Base-by-base conservation (phyloP, 2,888 invertebrate species). In the Cheilosia impressa region DNA sequence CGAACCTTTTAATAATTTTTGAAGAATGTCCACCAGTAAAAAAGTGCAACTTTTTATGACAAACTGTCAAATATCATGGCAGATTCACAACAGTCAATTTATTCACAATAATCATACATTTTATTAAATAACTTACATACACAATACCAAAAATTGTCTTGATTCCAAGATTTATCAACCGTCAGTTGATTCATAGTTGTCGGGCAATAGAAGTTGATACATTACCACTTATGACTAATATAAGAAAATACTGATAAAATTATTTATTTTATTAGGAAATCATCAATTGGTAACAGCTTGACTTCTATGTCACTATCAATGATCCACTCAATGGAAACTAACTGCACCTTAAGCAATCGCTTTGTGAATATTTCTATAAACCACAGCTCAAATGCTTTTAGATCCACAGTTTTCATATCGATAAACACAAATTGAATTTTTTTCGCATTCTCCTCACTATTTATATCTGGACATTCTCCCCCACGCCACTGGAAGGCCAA, bases 401-500 rank as follows among this genome's bases (percentile, higher is more conserved):
- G 52, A 47, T 77, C 62, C 5, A 24, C 43, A 13, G 15, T 31
- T 6, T 47, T 2, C 10, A n/a, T 7, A 22, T 85, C 81, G 13
- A 19, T 72, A 58, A 85, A 68, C 1, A 85, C 19, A 43, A 17
- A 68, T 52, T 65, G 68, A 19, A 81, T 53, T 71, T 72, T 76
- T 31, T 76, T 85, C 31, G 38, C 62, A 2, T 45, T 72, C 1
- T 68, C 68, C 7, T 5, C 0, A 2, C 22, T 43, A 38, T 31
- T 50, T 10, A 57, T 0, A 24, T 77, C 72, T 1, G 62, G 62
- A 34, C 81, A 81, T 6, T 13, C 10, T 27, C 92, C 92, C 27
- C 90, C 91, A 71, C 89, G 90, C 84, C 90, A 91, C 65, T 89
- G 84, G 66, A 90, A 92, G 13, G 87, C 73, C 53, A 91, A 55